These are phyloP conservation scores for Desoria tigrina DNA, from an alignment of 2,888 invertebrate species.

Conservation along the genomic window DNA sequence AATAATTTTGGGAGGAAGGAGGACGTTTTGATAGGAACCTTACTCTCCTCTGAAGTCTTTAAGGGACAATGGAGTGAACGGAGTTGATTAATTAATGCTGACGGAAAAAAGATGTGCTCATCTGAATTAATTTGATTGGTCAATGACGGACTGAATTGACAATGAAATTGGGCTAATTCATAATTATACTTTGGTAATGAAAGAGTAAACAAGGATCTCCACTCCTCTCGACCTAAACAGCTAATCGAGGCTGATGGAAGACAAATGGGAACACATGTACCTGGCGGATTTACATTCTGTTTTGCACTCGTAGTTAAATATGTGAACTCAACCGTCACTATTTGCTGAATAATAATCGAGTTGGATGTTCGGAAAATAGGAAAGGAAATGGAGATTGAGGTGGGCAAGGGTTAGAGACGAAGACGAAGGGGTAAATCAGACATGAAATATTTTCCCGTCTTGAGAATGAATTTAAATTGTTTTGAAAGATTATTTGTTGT, in stretches of 20 bases:
- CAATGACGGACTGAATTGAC: too few species aligned
- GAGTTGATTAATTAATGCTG: too few species aligned
- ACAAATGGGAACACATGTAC: slow-evolving; percentile 13
- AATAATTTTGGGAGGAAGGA: too few species aligned
- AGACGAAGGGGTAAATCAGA: slow-evolving; percentile 9
- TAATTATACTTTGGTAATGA: too few species aligned
- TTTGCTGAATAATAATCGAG: neutral
- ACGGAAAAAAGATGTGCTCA: too few species aligned
- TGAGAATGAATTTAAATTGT: slow-evolving; percentile 10
- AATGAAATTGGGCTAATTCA: too few species aligned
- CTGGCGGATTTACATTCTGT: slow-evolving; percentile 1
- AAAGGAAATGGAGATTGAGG: neutral
- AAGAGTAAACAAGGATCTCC: too few species aligned
- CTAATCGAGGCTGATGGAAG: neutral
- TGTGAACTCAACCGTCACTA: too few species aligned
- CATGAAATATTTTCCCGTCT: slow-evolving; percentile 6
- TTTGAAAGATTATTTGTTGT: slow-evolving; percentile 8
- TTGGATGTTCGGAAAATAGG: neutral
- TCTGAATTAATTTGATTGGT: too few species aligned
- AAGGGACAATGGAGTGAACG: too few species aligned
- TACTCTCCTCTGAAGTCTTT: too few species aligned
- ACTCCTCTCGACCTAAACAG: neutral
- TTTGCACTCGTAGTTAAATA: neutral
- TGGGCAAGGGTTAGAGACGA: neutral
- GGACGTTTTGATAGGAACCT: too few species aligned